Base-by-base conservation (phyloP, 2,888 invertebrate genomes). In the Apocheima hispidaria region DNA sequence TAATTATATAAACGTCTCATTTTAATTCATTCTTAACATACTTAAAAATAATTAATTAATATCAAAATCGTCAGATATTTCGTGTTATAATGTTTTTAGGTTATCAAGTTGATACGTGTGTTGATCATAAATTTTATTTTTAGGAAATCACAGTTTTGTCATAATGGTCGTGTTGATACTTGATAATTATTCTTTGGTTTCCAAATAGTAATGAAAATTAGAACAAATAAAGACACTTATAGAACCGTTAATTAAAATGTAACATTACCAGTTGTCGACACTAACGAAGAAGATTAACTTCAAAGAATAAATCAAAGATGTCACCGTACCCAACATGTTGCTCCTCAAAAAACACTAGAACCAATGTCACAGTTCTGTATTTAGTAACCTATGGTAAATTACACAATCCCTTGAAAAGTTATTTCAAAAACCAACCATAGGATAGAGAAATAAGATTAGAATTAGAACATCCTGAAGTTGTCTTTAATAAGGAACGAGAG, bases 401-500 rank as follows among this genome's bases (percentile, higher is more conserved):
- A 60, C 55, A 60, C 50, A 46, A 60, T 49, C 5, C 30, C 6
- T n/a, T 30, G 21, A 4, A 20, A 14, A 9, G 26, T n/a, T 7
- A 9, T 9, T 26, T 51, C 35, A 16, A 61, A 62, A 60, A 28
- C 51, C 10, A 60, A 48, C 62, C 60, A 7, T 65, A 61, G 36
- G n/a, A 18, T 51, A 48, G 28, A 10, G 38, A 5, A 5, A 21
- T 48, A 69, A 48, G 67, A 65, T 60, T 60, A 10, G 56, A 9
- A 44, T 50, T 61, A 64, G 66, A 57, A 18, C 63, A 50, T 65
- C 66, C 38, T 53, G 63, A 67, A 61, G 52, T 41, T 41, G 44
- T 63, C 61, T 69, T 78, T 83, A 84, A 84, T 82, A 79, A 81
- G 77, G 68, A 67, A 68, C 70, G 63, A 50, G 62, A 77, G 79